Evolutionary conservation across 1,140 invertebrate genomes (phyloP).

Genomic region (Neodiprion pinetum): DNA sequence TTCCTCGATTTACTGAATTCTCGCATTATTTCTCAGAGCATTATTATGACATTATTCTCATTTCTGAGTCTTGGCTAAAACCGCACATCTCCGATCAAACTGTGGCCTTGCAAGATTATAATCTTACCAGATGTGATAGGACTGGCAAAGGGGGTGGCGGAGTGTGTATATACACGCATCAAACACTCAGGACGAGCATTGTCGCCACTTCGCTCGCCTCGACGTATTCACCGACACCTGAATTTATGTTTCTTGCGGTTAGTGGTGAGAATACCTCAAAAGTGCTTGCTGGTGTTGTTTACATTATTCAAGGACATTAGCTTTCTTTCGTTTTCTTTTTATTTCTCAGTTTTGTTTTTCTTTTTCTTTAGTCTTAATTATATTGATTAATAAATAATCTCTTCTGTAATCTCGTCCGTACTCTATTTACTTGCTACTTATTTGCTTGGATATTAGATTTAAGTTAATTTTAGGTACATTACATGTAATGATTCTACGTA

Average conservation of each 20-base stretch:
- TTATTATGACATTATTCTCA: slow-evolving; percentile 11
- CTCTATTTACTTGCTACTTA: too few species aligned
- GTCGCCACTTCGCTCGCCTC: not conserved
- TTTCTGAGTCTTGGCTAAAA: slow-evolving; percentile 14
- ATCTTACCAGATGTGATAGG: slow-evolving; percentile 7
- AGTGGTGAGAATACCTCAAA: not conserved
- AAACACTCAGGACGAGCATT: not conserved
- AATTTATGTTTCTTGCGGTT: slow-evolving; percentile 11
- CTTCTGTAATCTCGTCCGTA: too few species aligned
- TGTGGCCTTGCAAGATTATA: not conserved
- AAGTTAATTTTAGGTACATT: too few species aligned
- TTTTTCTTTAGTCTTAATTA: too few species aligned
- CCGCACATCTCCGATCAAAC: not conserved
- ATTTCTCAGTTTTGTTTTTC: too few species aligned
- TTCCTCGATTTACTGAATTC: not conserved
- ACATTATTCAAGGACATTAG: not conserved
- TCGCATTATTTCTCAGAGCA: not conserved
- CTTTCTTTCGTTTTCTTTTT: too few species aligned
- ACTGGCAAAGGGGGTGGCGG: not conserved
- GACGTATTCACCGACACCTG: not conserved
- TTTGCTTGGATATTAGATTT: too few species aligned
- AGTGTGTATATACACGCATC: slow-evolving; percentile 7
- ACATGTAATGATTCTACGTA: too few species aligned
- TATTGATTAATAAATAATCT: too few species aligned
- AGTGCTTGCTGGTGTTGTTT: not conserved